Base-by-base conservation (phyloP, 2,797 vertebrate species). In the Melanotaenia maccullochi region DNA sequence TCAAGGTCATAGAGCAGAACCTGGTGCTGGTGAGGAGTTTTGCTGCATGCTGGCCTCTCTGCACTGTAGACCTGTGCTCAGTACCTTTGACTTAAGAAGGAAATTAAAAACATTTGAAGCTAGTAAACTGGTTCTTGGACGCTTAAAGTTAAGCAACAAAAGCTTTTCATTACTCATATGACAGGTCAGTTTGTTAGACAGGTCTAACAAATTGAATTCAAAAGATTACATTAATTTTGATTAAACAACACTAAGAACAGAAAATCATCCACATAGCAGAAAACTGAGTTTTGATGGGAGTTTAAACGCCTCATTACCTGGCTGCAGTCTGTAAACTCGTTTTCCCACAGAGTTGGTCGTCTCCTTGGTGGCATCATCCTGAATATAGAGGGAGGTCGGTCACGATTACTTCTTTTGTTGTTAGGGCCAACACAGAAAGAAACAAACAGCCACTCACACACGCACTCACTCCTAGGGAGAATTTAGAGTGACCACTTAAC, bases 281-380 rank as follows among this genome's bases (percentile, higher is more conserved):
- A 49, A 58, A 54, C 12, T 30, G 40, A 30, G 24, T 44, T 24
- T 35, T 64, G 11, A 32, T 52, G 0, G 9, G 32, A 65, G 32
- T 64, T 35, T 32, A 64, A 54, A 61, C 14, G 24, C 1, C 5
- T 47, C 0, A 25, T 60, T 51, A 67, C 75, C 63, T 20, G 24
- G n/a, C 5, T 28, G 32, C 16, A 33, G 25, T 8, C 24, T 25
- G 62, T 57, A 54, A 22, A 9, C 8, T 4, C 25, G 24, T 2
- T 25, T 42, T 59, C 25, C n/a, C 47, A 12, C 7, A 55, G 47
- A 52, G 11, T 9, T 12, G 25, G 47, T 0, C 2, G 14, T 52
- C 8, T 42, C 33, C 18, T 9, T 30, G 22, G 28, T 59, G n/a
- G 33, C 9, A 3, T 22, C 33, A 12, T 22, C 30, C 40, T 25